These are phyloP conservation scores for Drosophila stalkeri DNA, from an alignment of 2,888 invertebrate genomes.

Conservation along the genomic window DNA sequence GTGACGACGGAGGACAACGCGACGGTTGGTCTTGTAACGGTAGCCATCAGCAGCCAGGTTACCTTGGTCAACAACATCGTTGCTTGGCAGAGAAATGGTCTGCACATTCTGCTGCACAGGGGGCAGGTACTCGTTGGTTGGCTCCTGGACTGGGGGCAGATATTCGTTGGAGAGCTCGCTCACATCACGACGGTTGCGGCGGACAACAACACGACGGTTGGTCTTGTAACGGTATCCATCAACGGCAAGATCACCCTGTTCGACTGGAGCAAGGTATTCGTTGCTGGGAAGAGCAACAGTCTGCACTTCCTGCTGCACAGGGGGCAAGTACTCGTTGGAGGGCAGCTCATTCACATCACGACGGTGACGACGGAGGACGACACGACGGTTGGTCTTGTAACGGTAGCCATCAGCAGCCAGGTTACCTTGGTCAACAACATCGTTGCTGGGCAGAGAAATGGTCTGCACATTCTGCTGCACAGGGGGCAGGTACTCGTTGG, in stretches of 20 bases:
- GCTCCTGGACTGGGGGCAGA: constrained; percentile 53
- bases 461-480: no score
- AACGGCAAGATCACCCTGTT: constrained; percentile 41
- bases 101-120: no score
- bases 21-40: background rate
- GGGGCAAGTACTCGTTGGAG: constrained; percentile 65
- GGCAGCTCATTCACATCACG: constrained; percentile 37
- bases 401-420: constrained; percentile 36
- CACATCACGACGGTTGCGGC: constrained; percentile 77
- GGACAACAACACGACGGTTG: constrained; percentile 71
- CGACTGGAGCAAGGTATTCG: constrained; percentile 60
- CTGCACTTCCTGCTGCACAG: constrained; percentile 14
- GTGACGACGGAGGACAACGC: background rate
- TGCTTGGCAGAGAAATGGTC: no score
- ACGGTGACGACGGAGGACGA: background rate
- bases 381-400: background rate
- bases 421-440: constrained; percentile 13
- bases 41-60: constrained; percentile 33
- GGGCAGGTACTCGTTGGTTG: background rate
- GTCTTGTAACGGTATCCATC: constrained; percentile 82
- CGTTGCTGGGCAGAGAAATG: no score
- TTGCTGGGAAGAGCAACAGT: no score
- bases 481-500: background rate
- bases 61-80: constrained; percentile 20
- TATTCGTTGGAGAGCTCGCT: constrained; percentile 59